Base-by-base conservation (phyloP, 2,797 vertebrate species). In the Danio jaintianensis region DNA sequence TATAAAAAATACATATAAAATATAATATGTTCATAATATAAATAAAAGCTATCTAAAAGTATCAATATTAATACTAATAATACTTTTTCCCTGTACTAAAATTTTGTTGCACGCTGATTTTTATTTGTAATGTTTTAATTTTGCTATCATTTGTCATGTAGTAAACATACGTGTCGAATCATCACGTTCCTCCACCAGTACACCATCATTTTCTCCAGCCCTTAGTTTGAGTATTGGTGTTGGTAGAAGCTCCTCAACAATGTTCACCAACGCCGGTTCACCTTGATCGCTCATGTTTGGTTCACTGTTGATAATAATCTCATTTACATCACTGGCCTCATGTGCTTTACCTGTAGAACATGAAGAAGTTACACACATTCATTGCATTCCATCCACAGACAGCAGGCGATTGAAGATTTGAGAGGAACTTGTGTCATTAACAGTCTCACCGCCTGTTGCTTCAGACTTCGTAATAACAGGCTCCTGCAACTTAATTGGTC, bases 241-340 rank as follows among this genome's bases (percentile, higher is more conserved):
- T 43, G 77, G 81, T 8, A 85, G 55, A 67, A 82, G 79, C 43
- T 86, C 84, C 45, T 86, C 87, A 69, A 84, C 81, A 7, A 63
- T 73, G 71, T 88, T 67, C 40, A 88, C 87, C 56, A 85, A 72
- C 0, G 88, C 87, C 1, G 90, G 87, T 8, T 72, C 73, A 7
- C 70, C 84, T 63, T n/a, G 50, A 9, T 48, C 16, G 1, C 38
- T 70, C 4, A 78, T 83, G 53, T 84, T 75, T 71, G 88, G 85
- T 62, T 87, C 83, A 6, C 86, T 84, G 0, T 91, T 85, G 22
- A 79, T 86, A 64, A 84, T 66, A 9, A 91, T 89, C 68, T 91
- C 85, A 29, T 91, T 93, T 83, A 77, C 78, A 8, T 85, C 78
- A 78, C 91, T 85, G 2, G 84, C 81, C 67, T 86, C 88, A 56